Evolutionary conservation across 2,888 invertebrate genomes (phyloP), one percentile per base, ranked within the genome.

Genomic region (Cantharis rufa): DNA sequence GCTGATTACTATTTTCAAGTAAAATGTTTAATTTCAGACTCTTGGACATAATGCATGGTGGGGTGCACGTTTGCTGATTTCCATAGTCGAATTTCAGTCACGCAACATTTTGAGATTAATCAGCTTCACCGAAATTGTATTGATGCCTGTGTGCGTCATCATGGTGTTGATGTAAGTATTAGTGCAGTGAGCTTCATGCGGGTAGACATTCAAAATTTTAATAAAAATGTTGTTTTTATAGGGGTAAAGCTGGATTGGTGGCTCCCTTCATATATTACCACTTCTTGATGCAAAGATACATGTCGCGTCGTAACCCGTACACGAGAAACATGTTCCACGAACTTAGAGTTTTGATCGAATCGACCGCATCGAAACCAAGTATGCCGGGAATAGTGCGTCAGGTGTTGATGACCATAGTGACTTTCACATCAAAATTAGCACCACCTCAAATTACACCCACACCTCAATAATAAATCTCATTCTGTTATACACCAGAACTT

Each of bases 201-300:
- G 18, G 2, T 1, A 18, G 18, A 18, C 18, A 18, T 18, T 3
- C 2, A 18, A 18, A 18, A 18, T 18, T 18, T 28, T 13, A 11
- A 32, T 28, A 28, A 13, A 21, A 66, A n/a, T 66, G 13, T 21
- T 64, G 5, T n/a, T 21, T 80, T 80, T 90, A 70, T 90, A 98
- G 98, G 88, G 98, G 98, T 27, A 93, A 94, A 88, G 95, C 95
- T 85, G 96, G 95, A 27, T 89, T 99, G 76, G 90, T 99, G 85
- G 95, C 98, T 13, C 98, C 98, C 66, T 95, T 99, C 89, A 93
- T 98, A 85, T 99, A 99, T 91, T 99, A 98, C 89, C 96, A 98
- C 88, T 99, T 99, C 90, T 90, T 99, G 84, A 92, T 94, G 78
- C 92, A 97, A 87, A 94, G 99, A 79, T 98, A 99, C 89, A 90